Base-by-base conservation (phyloP, 2,888 invertebrate genomes). In the Lumbricus terrestris region DNA sequence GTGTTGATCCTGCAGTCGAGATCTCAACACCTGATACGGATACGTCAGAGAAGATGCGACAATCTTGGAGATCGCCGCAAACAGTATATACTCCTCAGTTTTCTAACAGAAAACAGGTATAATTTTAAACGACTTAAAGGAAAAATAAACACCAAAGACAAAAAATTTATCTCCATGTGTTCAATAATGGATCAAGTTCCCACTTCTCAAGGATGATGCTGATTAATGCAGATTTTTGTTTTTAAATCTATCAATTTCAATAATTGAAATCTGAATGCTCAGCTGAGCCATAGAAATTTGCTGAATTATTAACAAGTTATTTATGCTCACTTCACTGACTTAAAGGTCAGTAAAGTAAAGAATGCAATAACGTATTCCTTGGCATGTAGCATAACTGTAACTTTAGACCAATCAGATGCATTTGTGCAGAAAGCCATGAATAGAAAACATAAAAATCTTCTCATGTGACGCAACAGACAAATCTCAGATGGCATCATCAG, bases 1-100 rank as follows among this genome's bases (percentile, higher is more conserved):
- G 96, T 98, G 98, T 93, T 99, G 98, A 96, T 99, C 99, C 95
- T 99, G 99, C 83, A 99, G 96, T n/a, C 99, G 96, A 11, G 99
- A 98, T 91, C 99, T 96, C 88, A 99, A 96, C 93, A 99, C 99
- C 95, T 99, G 99, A 96, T 99, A 99, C 0, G 99, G 99, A 96
- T 99, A 99, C 6, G 99, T 99, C 23, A 97, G 96, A 54, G 97
- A 97, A 0, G 95, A 94, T n/a, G 95, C 99, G 92, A 99, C 96
- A 93, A 99, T 96, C 96, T 99, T 99, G 20, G 99, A 99, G 91
- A 97, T 95, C 4, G 98, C 98, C 37, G 99, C 99, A 96, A 98
- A 99, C 54, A 96, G 95, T 90, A 99, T 96, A 96, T 99, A 99
- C 95, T 98, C 98, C 88, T 96, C 94, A 47, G 98, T 97, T 38